Evolutionary conservation across 30 jellyfish, hydroid and myxozoan species (phyloP), one percentile per base, ranked within the genome.

Genomic region (Chironex yamaguchii): DNA sequence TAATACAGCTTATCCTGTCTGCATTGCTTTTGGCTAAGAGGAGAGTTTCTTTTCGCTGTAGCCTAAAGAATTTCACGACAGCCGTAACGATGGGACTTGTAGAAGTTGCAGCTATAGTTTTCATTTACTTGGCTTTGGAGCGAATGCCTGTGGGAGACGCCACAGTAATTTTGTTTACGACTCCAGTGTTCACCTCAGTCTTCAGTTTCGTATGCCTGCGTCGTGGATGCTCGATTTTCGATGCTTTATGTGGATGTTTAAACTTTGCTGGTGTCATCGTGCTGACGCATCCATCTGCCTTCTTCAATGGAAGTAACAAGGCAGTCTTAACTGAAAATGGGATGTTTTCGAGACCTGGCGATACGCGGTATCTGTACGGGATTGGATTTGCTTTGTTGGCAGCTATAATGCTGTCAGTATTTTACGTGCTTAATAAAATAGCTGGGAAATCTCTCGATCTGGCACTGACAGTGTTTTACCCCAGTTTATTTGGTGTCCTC

Each of bases 111-210:
- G 98, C 98, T 0, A 92, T 92, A 6, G 79, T 92, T 2, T 92
- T 83, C 81, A 91, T 92, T 11, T 92, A 92, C 42, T 79, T 92
- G 36, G 97, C 98, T n/a, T 69, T 92, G 58, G 97, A 92, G 75
- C 71, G 85, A 87, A 92, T 92, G 35, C 98, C 98, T 2, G 97
- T 92, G 49, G 98, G 96, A n/a, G 98, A 92, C 74, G 98, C 97
- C 3, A 92, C 98, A 1, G 98, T 92, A 4, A 83, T 92, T 50
- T 97, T 86, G 64, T 92, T 92, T 66, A 92, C 98, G 0, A 89
- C 98, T 0, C 98, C 98, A 0, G 97, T 92, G 33, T 92, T 92
- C 36, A 92, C 98, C 3, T 86, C 81, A 21, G 91, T 91, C 34
- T 86, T 92, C 87, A 92, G 98, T 66, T 92, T 85, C 80, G 17